A percentile compares a stretch with the other conserved stretches of the same genome.
These are phyloP conservation scores for Gyrodactylus bullatarudis DNA, from an alignment of 1,140 invertebrate species.

Conservation along the genomic window DNA sequence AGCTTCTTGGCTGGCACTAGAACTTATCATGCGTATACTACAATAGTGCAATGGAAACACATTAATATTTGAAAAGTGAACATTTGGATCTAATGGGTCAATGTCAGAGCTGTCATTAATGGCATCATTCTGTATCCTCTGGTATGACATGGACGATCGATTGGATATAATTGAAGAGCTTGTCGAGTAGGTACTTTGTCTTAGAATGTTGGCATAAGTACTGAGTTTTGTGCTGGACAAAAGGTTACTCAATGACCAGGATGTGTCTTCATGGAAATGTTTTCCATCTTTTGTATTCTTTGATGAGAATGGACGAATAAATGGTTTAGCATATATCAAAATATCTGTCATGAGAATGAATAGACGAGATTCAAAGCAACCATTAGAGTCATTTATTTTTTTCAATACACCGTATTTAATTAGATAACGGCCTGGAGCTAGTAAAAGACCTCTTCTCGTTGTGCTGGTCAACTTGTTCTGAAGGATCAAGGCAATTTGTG, in stretches of 20 bases:
- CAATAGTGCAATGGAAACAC: background rate
- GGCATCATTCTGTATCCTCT: background rate
- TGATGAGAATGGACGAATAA: background rate
- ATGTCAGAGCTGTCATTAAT: background rate
- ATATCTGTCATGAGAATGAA: background rate
- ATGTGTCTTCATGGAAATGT: too few species aligned
- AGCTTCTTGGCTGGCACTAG: background rate
- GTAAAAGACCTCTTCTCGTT: background rate
- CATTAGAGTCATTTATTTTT: background rate
- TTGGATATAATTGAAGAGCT: background rate
- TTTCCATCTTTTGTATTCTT: background rate
- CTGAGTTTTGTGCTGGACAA: background rate
- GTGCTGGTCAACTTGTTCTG: background rate
- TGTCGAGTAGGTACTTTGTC: background rate
- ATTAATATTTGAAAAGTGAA: background rate
- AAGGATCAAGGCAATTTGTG: background rate
- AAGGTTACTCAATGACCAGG: background rate
- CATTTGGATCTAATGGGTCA: background rate
- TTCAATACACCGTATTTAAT: background rate
- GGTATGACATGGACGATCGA: background rate
- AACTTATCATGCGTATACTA: background rate
- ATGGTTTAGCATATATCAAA: background rate
- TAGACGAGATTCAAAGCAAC: background rate
- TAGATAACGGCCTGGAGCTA: background rate
- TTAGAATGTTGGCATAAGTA: background rate